Base-by-base conservation (phyloP, 1,140 invertebrate species). In the Sesamia nonagrioides region DNA sequence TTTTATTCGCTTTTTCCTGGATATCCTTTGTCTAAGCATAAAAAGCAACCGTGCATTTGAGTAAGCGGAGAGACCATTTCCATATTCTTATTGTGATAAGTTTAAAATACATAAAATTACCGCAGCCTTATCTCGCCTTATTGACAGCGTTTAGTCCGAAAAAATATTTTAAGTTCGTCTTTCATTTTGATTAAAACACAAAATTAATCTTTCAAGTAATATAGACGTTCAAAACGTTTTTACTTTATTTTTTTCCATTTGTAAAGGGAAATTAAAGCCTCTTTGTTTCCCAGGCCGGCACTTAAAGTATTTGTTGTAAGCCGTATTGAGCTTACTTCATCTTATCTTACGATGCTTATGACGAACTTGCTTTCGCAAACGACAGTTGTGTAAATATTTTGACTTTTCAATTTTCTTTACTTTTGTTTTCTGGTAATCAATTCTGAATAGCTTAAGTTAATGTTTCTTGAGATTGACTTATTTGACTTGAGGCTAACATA, bases 271-370 rank as follows among this genome's bases (percentile, higher is more conserved):
- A 82, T 84, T 77, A 85, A 81, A 74, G 80, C 68, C 76, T 82
- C 82, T 80, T 86, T 84, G 78, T 84, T 84, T 79, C 79, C 52
- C 80, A 76, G 80, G 54, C 77, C 56, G 75, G 77, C 82, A 86
- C 82, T 86, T 84, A 84, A 84, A 68, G 80, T 84, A 84, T 86
- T 86, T 86, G 82, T 84, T 82, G 69, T 86, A 82, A 86, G 84
- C 84, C 82, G 83, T 84, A 86, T 86, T 86, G 84, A 84, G 82
- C 73, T 68, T 58, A 79, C 83, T 81, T 75, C 77, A 60, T 79
- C 80, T 83, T 82, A 85, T 83, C 78, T 84, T 78, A 77, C 72
- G 66, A 73, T 68, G 77, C 73, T 78, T 79, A 82, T 82, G 73
- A 79, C 58, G 33, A 74, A 77, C 48, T 79, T 63, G 56, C 77